Percentiles rank a stretch among this genome's conserved stretches.
Conservation (phyloP, 2,113 vertebrate species). For the Oncorhynchus kisutch region DNA sequence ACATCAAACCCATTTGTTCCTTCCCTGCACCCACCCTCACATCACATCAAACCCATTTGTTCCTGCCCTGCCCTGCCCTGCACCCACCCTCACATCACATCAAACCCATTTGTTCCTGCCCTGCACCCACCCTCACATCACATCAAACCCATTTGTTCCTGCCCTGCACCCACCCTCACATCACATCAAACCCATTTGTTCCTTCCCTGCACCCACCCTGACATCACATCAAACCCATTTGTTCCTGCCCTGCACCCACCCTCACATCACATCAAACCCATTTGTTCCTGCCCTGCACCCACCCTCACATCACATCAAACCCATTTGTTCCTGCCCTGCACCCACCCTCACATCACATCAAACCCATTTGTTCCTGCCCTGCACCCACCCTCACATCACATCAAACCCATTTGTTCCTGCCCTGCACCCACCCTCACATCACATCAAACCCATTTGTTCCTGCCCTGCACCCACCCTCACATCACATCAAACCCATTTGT, state of each 20-base stretch:
- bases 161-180: neutral
- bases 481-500: constrained; percentile 42
- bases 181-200: constrained; percentile 45
- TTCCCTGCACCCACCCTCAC: neutral
- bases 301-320: constrained; percentile 3
- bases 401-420: constrained; percentile 53
- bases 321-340: constrained; percentile 40
- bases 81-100: neutral
- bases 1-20: constrained; percentile 45
- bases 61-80: too few relatives aligned
- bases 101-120: constrained; percentile 44
- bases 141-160: constrained; percentile 45
- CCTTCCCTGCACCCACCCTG: neutral
- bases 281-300: constrained; percentile 29
- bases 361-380: constrained; percentile 45
- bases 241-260: constrained; percentile 25
- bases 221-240: constrained; percentile 38
- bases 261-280: constrained; percentile 23
- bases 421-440: neutral
- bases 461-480: neutral
- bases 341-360: neutral
- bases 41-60: constrained; percentile 43
- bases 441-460: constrained; percentile 45
- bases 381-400: neutral
- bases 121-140: neutral